Base-by-base conservation (phyloP, 2,797 vertebrate species). In the Coregonus ussuriensis region DNA sequence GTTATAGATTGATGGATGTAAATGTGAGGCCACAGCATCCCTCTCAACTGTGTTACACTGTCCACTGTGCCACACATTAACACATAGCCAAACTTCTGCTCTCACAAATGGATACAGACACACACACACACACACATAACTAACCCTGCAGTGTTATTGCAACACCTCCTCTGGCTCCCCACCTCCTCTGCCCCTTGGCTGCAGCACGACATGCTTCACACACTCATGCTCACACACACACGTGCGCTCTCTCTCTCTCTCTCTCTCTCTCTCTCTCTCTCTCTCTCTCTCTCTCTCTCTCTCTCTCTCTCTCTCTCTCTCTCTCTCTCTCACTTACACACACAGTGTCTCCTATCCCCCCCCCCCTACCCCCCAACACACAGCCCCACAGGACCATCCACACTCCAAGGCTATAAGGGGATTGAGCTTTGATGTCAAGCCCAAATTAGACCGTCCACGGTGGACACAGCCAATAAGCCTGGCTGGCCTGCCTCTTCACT, bases 351-450 rank as follows among this genome's bases (percentile, higher is more conserved):
- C 41, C 41, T 41, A 41, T 41, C 9, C 41, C 41, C 41, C 41
- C 41, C 41, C 2, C 7, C 6, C 41, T 25, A 25, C 25, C 0
- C 77, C 14, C 15, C 18, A 65, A 21, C 56, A 71, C n/a, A 33
- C 21, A 63, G 37, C 65, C 51, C 72, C 33, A 37, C 21, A 74
- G 71, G 65, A 52, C 72, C 62, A 74, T 80, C 67, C 67, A 41
- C 63, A 37, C n/a, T 80, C 72, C 54, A 77, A 77, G 72, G 56
- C 77, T 77, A 56, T 56, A 70, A 81, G 65, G 74, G 65, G 74
- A 80, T 79, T 78, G 77, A 74, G 72, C 77, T 88, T 87, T 88
- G 78, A 89, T 84, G 84, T 88, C 81, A 75, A 79, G 77, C 72
- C 83, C 67, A 81, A 77, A 83, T 84, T 79, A 74, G 74, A 31